Conservation (phyloP, 2,797 vertebrate species). For the Halcyon smyrnensis region DNA sequence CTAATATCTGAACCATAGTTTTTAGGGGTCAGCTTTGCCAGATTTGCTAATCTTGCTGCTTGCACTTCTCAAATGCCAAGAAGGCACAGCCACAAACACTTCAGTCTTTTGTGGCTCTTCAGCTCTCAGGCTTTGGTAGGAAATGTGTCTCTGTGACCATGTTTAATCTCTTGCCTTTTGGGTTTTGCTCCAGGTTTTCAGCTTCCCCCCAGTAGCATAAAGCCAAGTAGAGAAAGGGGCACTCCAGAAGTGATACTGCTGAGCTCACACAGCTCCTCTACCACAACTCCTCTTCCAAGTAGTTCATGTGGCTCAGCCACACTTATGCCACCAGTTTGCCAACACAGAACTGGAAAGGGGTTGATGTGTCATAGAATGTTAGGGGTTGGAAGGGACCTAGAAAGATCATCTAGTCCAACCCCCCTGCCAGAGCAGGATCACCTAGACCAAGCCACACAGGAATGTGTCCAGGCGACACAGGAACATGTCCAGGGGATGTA, state of each 20-base stretch:
- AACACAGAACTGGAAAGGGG: background rate
- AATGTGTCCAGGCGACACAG: too few species aligned
- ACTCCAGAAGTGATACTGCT: background rate
- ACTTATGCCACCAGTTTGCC: background rate
- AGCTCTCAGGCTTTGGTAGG: background rate
- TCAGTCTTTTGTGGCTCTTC: background rate
- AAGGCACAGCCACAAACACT: background rate
- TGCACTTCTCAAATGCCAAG: background rate
- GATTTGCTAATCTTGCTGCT: background rate
- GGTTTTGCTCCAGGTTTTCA: background rate
- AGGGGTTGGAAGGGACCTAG: too few species aligned
- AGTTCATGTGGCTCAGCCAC: background rate
- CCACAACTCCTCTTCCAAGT: background rate
- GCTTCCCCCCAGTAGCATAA: background rate
- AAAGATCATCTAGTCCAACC: too few species aligned
- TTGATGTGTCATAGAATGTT: background rate
- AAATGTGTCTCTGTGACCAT: background rate
- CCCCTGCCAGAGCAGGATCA: too few species aligned
- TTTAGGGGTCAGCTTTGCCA: background rate
- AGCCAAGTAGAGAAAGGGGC: background rate
- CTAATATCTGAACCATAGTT: background rate
- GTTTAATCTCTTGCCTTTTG: background rate
- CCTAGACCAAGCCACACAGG: too few species aligned
- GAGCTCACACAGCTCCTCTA: rapidly evolving
- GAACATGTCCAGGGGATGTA: background rate